Evolutionary conservation across 30 jellyfish, hydroid and myxozoan genomes (phyloP).

Genomic region (Rhopilema esculentum): DNA sequence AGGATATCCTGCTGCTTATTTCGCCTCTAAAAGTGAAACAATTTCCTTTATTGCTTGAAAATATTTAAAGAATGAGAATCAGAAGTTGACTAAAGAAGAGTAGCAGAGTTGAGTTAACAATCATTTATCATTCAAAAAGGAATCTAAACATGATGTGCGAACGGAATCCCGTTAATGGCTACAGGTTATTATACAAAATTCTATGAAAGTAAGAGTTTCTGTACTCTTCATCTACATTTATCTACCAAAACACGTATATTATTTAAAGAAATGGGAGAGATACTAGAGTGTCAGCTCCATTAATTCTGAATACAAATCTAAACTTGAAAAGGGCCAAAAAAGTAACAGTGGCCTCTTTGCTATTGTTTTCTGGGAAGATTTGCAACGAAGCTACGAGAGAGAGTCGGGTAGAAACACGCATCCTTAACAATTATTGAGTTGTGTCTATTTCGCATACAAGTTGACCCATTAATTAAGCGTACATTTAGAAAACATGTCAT

Average conservation of each 20-base stretch:
- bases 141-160: constrained; percentile 12
- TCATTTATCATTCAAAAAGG: not conserved
- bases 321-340: not conserved
- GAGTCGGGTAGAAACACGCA: not conserved
- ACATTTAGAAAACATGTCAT: not conserved
- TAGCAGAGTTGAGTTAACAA: not conserved
- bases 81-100: not conserved
- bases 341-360: not conserved
- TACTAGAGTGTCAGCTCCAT: not conserved
- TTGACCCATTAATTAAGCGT: not conserved
- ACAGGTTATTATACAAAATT: constrained; percentile 36
- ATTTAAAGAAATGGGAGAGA: not conserved
- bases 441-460: not conserved
- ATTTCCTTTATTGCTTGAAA: not conserved
- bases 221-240: constrained; percentile 19
- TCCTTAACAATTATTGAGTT: not conserved
- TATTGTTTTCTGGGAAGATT: too few species aligned
- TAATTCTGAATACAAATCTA: not conserved
- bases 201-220: constrained; percentile 29
- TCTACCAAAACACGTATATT: not conserved
- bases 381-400: not conserved
- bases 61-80: not conserved
- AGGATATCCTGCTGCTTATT: too few species aligned
- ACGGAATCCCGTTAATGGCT: constrained; percentile 43
- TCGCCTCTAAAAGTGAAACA: too few species aligned